Base-by-base conservation (phyloP, 2,797 vertebrate species). In the Thamnophis elegans region DNA sequence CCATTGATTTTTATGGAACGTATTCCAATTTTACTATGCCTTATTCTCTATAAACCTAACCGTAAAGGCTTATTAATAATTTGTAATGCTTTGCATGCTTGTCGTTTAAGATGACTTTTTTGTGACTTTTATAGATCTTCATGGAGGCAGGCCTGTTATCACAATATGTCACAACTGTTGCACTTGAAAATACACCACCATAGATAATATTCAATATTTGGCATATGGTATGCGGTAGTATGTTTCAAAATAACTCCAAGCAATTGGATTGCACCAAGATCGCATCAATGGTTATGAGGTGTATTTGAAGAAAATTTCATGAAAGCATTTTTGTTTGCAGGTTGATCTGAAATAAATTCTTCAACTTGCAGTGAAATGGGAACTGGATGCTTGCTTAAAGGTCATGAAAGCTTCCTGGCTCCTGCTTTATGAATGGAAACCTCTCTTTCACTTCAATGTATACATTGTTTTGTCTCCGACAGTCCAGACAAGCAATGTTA, bases 341-440 rank as follows among this genome's bases (percentile, higher is more conserved):
- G 26, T 47, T 12, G 1, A 54, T 88, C 18, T 93, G 93, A 90
- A 93, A 92, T 9, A 22, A 96, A 92, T 2, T 91, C 73, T 95
- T 95, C 3, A 86, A 20, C 14, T 95, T 8, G 5, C 94, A 90
- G 0, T 92, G 94, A 94, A 95, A 62, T 26, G 55, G 22, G 28
- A 91, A 59, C 90, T 85, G 88, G 91, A 94, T 94, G 94, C 92
- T 96, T 96, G 93, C 10, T 13, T 13, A 95, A 96, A 97, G 95
- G 95, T 95, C 96, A 89, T 13, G 85, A 92, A 59, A 94, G 94
- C 94, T 58, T 87, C 96, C 89, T 6, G 90, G 13, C 92, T 78
- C 87, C 90, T 93, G 92, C 92, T 85, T 89, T 89, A 42, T 95
- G 95, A 96, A 96, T 94, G 94, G 59, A 91, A 93, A 95, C 10